Evolutionary conservation across 2,797 vertebrate species (phyloP).

Genomic region (Lacerta viridis): DNA sequence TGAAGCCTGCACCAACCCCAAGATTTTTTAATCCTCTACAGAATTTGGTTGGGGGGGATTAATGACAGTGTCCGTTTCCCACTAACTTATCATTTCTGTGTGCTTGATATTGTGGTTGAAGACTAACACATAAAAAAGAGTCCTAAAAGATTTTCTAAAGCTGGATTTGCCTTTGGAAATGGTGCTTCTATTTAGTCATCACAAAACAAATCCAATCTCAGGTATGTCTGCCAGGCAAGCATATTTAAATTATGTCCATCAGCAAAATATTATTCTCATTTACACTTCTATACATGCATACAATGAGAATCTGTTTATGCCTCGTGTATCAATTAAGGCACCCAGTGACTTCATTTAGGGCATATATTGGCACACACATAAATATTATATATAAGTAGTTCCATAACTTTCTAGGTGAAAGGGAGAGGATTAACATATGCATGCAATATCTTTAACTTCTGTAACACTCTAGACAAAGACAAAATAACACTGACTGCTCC

Average conservation of each 20-base stretch:
- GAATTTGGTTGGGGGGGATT: not conserved
- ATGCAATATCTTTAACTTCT: not conserved
- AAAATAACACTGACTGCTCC: not conserved
- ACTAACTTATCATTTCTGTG: not conserved
- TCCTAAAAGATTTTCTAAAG: not conserved
- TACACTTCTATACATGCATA: not conserved
- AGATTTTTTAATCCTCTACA: not conserved
- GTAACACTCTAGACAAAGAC: not conserved
- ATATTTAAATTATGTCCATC: not conserved
- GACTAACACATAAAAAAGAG: not conserved
- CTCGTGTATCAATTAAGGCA: not conserved
- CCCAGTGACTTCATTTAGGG: not conserved
- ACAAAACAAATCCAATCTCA: not conserved
- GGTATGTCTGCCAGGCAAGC: not conserved
- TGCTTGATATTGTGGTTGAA: not conserved
- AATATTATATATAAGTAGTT: not conserved
- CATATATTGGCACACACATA: not conserved
- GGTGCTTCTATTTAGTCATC: not conserved
- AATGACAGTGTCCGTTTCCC: not conserved
- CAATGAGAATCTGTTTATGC: not conserved
- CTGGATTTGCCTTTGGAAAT: not conserved
- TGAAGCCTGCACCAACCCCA: not conserved
- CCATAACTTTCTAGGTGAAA: not conserved
- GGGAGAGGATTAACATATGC: not conserved
- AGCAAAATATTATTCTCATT: not conserved